Conservation (phyloP, 2,113 vertebrate species). For the Pandion haliaetus region DNA sequence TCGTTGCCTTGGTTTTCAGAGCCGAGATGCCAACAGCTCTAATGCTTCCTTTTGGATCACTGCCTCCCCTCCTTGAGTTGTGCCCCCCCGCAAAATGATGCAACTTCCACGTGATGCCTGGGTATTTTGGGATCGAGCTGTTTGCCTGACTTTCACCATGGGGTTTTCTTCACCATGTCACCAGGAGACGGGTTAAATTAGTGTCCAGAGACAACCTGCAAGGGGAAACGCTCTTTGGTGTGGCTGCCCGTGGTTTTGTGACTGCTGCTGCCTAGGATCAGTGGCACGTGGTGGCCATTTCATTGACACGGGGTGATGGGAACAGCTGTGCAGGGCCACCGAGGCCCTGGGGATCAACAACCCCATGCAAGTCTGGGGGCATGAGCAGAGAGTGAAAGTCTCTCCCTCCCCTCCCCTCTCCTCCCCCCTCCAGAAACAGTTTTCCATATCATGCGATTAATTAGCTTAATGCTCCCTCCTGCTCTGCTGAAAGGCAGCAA, state of each 20-base stretch:
- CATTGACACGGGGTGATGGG: accelerated
- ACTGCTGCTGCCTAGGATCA: not conserved
- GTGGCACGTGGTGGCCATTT: not conserved
- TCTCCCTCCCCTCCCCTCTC: not conserved
- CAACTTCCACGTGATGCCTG: not conserved
- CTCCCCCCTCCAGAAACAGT: not conserved
- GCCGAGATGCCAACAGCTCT: not conserved
- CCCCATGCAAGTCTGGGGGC: accelerated
- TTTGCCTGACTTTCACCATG: not conserved
- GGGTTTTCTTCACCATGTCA: not conserved
- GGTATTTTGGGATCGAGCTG: not conserved
- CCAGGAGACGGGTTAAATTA: not conserved
- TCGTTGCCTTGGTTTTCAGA: not conserved
- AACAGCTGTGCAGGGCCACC: accelerated
- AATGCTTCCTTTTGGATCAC: not conserved
- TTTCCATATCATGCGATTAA: not conserved
- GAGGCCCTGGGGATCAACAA: not conserved
- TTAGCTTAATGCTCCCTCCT: not conserved
- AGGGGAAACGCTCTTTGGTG: not conserved
- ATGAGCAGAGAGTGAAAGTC: not conserved
- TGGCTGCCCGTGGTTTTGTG: not conserved
- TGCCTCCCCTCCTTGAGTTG: not conserved
- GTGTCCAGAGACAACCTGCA: not conserved
- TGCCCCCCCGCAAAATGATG: not conserved
- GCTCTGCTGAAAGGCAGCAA: not conserved